Percentiles rank a stretch among this genome's conserved stretches.
These are phyloP conservation scores for Gadopsis marmoratus DNA, from an alignment of 2,797 vertebrate species.

Conservation along the genomic window DNA sequence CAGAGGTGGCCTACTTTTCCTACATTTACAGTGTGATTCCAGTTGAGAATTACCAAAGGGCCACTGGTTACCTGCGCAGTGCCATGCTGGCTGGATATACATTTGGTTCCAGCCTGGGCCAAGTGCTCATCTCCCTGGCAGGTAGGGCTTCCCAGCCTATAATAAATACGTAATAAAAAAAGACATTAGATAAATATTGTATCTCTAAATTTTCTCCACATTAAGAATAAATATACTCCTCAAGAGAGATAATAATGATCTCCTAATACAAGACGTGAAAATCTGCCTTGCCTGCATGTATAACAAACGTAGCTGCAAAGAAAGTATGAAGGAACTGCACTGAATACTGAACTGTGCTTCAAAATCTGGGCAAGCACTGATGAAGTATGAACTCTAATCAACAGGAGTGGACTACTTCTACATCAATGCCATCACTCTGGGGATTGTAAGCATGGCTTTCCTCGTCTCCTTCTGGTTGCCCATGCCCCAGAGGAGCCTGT, in stretches of 20 bases:
- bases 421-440: slow-evolving; percentile 81
- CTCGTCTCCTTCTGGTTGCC: slow-evolving; percentile 80
- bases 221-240: not conserved
- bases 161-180: not conserved
- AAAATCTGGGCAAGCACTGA: slow-evolving; percentile 7
- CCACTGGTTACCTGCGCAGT: slow-evolving; percentile 83
- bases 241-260: not conserved
- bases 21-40: slow-evolving; percentile 87
- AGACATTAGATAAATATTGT: not conserved
- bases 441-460: slow-evolving; percentile 75
- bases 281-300: not conserved
- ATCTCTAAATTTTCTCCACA: not conserved
- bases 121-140: slow-evolving; percentile 82
- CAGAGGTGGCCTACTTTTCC: slow-evolving; percentile 85
- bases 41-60: slow-evolving; percentile 79
- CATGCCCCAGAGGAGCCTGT: slow-evolving; percentile 79
- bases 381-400: slow-evolving; percentile 28
- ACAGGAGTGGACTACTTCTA: slow-evolving; percentile 79
- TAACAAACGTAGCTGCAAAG: not conserved
- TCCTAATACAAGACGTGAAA: not conserved
- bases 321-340: not conserved
- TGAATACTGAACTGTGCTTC: not conserved
- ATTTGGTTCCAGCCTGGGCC: slow-evolving; percentile 80
- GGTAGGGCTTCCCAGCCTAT: slow-evolving; percentile 46
- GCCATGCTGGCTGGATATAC: slow-evolving; percentile 82